Evolutionary conservation across 2,113 vertebrate genomes (phyloP).

Genomic region (Tricholaema leucomelas): DNA sequence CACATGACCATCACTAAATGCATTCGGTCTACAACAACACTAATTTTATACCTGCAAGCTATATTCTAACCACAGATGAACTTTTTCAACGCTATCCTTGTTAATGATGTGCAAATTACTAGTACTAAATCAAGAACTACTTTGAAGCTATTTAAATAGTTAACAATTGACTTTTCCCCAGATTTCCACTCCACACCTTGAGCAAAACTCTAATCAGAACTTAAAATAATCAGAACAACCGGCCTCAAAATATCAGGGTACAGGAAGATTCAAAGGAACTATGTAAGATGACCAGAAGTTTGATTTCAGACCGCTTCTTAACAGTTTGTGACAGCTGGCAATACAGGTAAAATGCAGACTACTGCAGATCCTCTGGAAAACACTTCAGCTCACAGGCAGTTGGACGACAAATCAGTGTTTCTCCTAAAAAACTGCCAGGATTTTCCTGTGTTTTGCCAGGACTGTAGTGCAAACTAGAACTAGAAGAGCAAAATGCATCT

Average conservation of each 20-base stretch:
- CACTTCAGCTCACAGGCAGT: not conserved
- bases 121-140: conserved; percentile 3
- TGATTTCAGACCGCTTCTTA: not conserved
- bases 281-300: not conserved
- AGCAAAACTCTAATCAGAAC: not conserved
- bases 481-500: not conserved
- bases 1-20: not conserved
- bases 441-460: not conserved
- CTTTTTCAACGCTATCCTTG: not conserved
- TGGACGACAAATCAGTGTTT: not conserved
- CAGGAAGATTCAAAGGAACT: not conserved
- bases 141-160: conserved; percentile 43
- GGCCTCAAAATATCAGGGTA: not conserved
- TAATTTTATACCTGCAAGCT: not conserved
- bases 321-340: not conserved
- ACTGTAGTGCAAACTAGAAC: not conserved
- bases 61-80: not conserved
- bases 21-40: not conserved
- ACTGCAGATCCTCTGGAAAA: not conserved
- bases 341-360: not conserved
- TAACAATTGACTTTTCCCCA: not conserved
- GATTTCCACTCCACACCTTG: not conserved
- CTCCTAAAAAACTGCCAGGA: not conserved
- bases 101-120: conserved; percentile 17
- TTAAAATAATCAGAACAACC: not conserved